These are phyloP conservation scores for Heliconius hortense DNA, from an alignment of 2,888 invertebrate species.

Conservation along the genomic window DNA sequence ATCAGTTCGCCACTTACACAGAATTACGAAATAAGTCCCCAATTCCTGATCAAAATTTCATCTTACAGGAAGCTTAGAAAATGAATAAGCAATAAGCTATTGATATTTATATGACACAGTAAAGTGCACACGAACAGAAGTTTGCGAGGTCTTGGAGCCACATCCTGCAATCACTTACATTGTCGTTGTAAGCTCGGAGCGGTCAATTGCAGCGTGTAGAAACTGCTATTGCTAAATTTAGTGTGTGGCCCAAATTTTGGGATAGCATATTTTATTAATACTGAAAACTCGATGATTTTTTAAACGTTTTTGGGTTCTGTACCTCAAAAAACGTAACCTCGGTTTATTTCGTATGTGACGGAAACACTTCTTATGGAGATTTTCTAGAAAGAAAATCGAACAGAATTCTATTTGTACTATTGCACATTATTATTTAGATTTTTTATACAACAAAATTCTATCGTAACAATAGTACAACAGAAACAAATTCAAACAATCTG, in stretches of 20 bases:
- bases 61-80: not conserved
- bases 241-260: slow-evolving; percentile 35
- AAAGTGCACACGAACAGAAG: slow-evolving; percentile 22
- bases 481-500: too few relatives aligned
- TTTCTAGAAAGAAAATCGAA: too few relatives aligned
- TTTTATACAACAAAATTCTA: too few relatives aligned
- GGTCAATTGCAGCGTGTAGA: slow-evolving; percentile 48
- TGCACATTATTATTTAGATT: too few relatives aligned
- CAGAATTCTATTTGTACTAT: too few relatives aligned
- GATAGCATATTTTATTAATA: not conserved
- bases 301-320: too few relatives aligned
- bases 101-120: slow-evolving; percentile 10
- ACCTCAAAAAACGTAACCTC: too few relatives aligned
- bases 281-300: too few relatives aligned
- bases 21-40: not conserved
- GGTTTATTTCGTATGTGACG: too few relatives aligned
- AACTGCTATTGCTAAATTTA: slow-evolving; percentile 44
- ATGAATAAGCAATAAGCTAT: slow-evolving; percentile 9
- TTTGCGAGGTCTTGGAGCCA: slow-evolving; percentile 35
- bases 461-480: too few relatives aligned
- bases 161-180: slow-evolving; percentile 45
- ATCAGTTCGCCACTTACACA: too few relatives aligned
- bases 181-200: slow-evolving; percentile 44
- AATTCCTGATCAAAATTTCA: not conserved
- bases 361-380: too few relatives aligned